A percentile compares a stretch with the other conserved stretches of the same genome.
These are phyloP conservation scores for Luffia ferchaultella DNA, from an alignment of 2,888 invertebrate genomes.

Conservation along the genomic window DNA sequence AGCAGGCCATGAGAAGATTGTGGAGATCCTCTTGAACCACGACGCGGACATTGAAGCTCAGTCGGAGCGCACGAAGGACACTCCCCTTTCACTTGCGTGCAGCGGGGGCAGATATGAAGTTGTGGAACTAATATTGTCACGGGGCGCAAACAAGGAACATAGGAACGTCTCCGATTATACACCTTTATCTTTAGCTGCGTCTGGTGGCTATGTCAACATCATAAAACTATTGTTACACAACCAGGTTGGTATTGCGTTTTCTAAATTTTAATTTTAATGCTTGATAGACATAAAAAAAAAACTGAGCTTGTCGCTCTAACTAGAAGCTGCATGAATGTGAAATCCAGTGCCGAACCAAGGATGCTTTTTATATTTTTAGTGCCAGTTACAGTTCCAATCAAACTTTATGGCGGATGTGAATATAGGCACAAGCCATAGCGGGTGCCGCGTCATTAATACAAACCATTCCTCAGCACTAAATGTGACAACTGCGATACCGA, in stretches of 20 bases:
- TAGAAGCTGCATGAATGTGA: too few species aligned
- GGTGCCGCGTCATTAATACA: too few species aligned
- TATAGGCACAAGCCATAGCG: too few species aligned
- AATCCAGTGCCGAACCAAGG: too few species aligned
- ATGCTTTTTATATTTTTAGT: too few species aligned
- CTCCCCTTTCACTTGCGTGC: constrained; percentile 95
- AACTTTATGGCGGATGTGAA: too few species aligned
- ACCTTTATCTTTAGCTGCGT: constrained; percentile 97
- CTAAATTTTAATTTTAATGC: background rate
- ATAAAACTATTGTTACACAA: constrained; percentile 92
- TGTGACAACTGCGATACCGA: too few species aligned
- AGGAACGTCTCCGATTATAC: constrained; percentile 99
- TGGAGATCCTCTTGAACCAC: constrained; percentile 91
- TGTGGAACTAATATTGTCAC: constrained; percentile 87
- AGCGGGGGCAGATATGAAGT: constrained; percentile 97
- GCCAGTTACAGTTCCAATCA: too few species aligned
- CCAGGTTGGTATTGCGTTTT: constrained; percentile 54
- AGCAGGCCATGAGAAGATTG: constrained; percentile 83
- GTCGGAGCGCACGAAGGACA: constrained; percentile 98
- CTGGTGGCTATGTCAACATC: constrained; percentile 98
- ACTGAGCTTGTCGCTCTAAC: too few species aligned
- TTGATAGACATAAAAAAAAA: background rate
- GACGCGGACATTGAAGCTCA: constrained; percentile 99
- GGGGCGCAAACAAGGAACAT: constrained; percentile 96
- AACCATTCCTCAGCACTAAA: too few species aligned